Evolutionary conservation across 2,113 vertebrate genomes (phyloP).

Genomic region (Muntiacus reevesi): DNA sequence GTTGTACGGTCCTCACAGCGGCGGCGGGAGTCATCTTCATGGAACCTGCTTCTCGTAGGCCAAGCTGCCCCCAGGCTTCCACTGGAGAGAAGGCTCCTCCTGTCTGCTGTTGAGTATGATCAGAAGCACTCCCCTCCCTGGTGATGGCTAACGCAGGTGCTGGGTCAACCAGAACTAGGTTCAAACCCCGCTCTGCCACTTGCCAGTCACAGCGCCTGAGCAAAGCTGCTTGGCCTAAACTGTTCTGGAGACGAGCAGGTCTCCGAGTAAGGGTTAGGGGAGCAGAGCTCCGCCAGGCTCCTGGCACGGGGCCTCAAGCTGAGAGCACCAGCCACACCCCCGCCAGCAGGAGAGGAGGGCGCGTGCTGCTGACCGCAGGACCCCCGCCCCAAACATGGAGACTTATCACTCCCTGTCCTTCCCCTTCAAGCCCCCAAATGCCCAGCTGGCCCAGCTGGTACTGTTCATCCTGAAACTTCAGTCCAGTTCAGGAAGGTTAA

Average conservation of each 20-base stretch:
- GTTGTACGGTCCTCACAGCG: neutral
- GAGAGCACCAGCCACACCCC: neutral
- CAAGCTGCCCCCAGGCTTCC: neutral
- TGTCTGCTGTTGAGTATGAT: no score
- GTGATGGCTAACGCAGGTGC: neutral
- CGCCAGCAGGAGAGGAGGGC: neutral
- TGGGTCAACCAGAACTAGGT: neutral
- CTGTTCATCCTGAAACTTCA: neutral
- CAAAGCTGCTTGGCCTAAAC: neutral
- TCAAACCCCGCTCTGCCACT: neutral
- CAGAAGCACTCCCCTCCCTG: neutral
- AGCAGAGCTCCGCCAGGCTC: neutral
- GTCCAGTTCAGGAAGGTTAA: neutral
- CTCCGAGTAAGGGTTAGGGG: neutral
- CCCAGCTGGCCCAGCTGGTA: neutral
- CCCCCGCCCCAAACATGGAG: neutral
- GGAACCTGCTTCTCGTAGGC: neutral
- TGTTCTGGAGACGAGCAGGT: neutral
- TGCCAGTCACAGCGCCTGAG: neutral
- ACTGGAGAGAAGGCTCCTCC: neutral
- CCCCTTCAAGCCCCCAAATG: rapidly evolving
- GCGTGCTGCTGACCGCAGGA: neutral
- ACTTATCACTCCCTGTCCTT: neutral
- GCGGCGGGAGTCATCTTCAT: neutral
- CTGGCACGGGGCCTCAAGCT: neutral